These are phyloP conservation scores for Ornithorhynchus anatinus DNA, from an alignment of 2,113 vertebrate genomes.

Conservation along the genomic window DNA sequence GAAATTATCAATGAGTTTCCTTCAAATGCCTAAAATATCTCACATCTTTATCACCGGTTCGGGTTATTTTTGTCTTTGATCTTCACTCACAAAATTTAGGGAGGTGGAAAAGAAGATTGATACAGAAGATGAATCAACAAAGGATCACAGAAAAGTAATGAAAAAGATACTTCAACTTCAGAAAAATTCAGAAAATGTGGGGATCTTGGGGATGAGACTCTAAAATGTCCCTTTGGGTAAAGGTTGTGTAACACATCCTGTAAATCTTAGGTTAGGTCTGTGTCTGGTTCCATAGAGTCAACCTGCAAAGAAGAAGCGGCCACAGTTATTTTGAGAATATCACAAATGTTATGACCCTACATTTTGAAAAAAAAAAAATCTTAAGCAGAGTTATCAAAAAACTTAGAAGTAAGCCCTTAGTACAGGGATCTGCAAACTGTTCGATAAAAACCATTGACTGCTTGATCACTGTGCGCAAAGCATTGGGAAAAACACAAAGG, in stretches of 20 bases:
- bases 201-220: slow-evolving; percentile 49
- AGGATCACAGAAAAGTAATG: slow-evolving; percentile 55
- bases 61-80: slow-evolving; percentile 51
- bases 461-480: no score
- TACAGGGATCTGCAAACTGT: background rate
- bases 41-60: slow-evolving; percentile 48
- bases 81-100: slow-evolving; percentile 50
- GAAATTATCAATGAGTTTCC: slow-evolving; percentile 40
- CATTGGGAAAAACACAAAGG: no score
- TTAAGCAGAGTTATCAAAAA: background rate
- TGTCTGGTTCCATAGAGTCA: slow-evolving; percentile 29
- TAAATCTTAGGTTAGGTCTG: background rate
- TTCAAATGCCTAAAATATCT: slow-evolving; percentile 48
- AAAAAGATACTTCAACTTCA: slow-evolving; percentile 57
- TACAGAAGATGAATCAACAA: slow-evolving; percentile 56
- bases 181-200: slow-evolving; percentile 50
- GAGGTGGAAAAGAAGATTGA: slow-evolving; percentile 47
- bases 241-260: slow-evolving; percentile 12
- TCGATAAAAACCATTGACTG: background rate
- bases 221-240: slow-evolving; percentile 37
- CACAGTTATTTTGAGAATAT: background rate
- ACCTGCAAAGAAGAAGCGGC: no score
- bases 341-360: no score
- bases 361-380: no score
- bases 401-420: no score